Base-by-base conservation (phyloP, 1,140 invertebrate genomes). In the Reticulitermes speratus region DNA sequence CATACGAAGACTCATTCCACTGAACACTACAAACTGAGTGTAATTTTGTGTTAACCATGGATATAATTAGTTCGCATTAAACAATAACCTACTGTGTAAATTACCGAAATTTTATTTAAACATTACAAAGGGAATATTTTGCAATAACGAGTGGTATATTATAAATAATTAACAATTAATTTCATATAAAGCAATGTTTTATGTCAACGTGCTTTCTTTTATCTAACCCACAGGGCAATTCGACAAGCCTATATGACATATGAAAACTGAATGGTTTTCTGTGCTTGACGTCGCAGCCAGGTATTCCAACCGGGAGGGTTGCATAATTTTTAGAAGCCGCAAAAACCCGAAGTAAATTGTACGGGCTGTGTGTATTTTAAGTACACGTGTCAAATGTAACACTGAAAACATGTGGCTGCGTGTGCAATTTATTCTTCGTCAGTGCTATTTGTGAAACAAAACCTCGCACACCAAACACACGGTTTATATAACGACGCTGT, bases 111-210 rank as follows among this genome's bases (percentile, higher is more conserved):
- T 75, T 75, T 75, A n/a, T 30, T 75, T 75, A 75, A 25, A 30
- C 65, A 75, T 75, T 75, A 75, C 65, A 75, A 75, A 75, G 65
- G n/a, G 65, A 75, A 75, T 75, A 75, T 75, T 75, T 75, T 75
- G 14, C n/a, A 75, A 75, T 16, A 75, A 30, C 65, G 65, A 30
- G n/a, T n/a, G 65, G 65, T 8, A 75, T 75, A 75, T 75, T 75
- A 75, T 75, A 75, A 75, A 75, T 75, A 75, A 75, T 75, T 75
- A 75, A 75, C 65, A 75, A 75, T 75, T 75, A 75, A 75, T 75
- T 75, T 30, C 65, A 75, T 75, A 14, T 75, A 75, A 75, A 75
- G n/a, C 65, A 75, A 0, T 30, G 8, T 75, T 75, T 75, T 30
- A 75, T 75, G 65, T 75, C 25, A 30, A n/a, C 25, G 1, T 75